Conservation (phyloP, 2,888 invertebrate species). For the Stegana nigrithorax region DNA sequence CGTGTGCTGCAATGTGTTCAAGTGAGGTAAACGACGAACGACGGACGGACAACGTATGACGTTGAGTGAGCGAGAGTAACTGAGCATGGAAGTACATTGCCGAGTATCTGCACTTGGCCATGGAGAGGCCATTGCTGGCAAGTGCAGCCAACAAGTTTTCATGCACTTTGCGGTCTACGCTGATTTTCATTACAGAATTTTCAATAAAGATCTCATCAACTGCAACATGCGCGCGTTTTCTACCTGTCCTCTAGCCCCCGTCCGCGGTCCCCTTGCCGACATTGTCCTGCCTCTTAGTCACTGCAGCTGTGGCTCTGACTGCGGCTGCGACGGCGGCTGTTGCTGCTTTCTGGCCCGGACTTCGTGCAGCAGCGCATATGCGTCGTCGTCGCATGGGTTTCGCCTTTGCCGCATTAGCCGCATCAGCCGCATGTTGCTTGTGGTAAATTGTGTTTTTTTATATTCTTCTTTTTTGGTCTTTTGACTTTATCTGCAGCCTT, state of each 20-base stretch:
- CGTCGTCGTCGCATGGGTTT: not conserved
- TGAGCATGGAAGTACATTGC: too few species aligned
- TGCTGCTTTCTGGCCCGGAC: too few species aligned
- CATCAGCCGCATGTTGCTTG: constrained; percentile 2
- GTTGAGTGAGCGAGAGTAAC: not conserved
- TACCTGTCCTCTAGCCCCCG: not conserved
- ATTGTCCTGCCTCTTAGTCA: not conserved
- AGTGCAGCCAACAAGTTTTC: not conserved
- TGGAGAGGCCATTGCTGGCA: too few species aligned
- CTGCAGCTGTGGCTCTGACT: constrained; percentile 23
- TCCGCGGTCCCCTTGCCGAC: not conserved
- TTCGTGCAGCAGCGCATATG: not conserved
- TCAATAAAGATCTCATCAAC: constrained; percentile 59
- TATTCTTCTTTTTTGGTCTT: constrained; percentile 42
- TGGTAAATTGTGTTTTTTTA: constrained; percentile 48
- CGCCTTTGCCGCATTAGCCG: not conserved
- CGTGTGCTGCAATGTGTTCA: not conserved
- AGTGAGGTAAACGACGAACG: not conserved
- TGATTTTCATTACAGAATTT: not conserved
- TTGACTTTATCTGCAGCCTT: constrained; percentile 56
- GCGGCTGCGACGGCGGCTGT: too few species aligned
- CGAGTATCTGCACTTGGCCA: too few species aligned
- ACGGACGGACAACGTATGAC: not conserved
- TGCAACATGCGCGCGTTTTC: constrained; percentile 44
- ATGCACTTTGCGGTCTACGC: constrained; percentile 5